Base-by-base conservation (phyloP, 2,113 vertebrate species). In the Podiceps cristatus region DNA sequence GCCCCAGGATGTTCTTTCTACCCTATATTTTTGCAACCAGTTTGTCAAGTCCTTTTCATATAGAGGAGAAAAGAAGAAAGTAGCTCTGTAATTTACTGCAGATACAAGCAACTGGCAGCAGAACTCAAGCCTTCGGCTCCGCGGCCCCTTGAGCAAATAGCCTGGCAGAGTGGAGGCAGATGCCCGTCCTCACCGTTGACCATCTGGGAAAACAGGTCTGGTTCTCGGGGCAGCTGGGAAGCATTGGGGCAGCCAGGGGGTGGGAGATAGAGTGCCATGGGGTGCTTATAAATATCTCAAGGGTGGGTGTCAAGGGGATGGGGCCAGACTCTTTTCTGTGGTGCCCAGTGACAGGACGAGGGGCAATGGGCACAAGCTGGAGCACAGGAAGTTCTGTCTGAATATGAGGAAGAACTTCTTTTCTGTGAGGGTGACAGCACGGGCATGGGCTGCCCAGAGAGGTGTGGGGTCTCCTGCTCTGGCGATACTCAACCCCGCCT, bases 31-130 rank as follows among this genome's bases (percentile, higher is more conserved):
- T 75, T 53, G 18, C 31, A 29, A 8, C 28, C 31, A 2, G 31
- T 37, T 85, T 67, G 67, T 40, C 11, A 58, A 56, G 19, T 44
- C 35, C 49, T 58, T 68, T n/a, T 25, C 31, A 8, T 17, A 25
- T 3, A 56, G 24, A 64, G 45, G 35, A 20, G 29, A 14, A 14
- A 47, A 67, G 64, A 24, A 40, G 17, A 4, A 79, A 62, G 29
- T 6, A 28, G 18, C 33, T 42, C 64, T 1, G 1, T 28, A 25
- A 15, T 20, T 44, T 59, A 18, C 40, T 45, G 4, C 0, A 1
- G 33, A 9, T 60, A 42, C 29, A 49, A 74, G 33, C 31, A 49
- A 18, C 37, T 13, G 29, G 68, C 45, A 67, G 73, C 24, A 35
- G 40, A 35, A 42, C 44, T 31, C 19, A 7, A 63, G 44, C 35